These are phyloP conservation scores for Poecile montanus DNA, from an alignment of 2,797 vertebrate genomes.

Conservation along the genomic window DNA sequence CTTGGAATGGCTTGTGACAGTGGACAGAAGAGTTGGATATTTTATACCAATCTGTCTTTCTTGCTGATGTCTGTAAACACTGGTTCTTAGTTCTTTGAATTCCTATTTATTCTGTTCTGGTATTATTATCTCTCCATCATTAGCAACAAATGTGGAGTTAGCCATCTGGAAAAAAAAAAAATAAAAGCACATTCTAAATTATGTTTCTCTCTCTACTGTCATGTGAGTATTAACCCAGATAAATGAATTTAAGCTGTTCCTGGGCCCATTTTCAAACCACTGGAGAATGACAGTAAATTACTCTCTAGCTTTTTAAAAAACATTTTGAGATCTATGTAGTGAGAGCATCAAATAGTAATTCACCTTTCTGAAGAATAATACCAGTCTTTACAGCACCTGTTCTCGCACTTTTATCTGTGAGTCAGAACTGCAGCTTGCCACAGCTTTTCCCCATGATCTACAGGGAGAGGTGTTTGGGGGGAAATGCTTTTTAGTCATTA, in stretches of 20 bases:
- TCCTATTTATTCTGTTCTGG: neutral
- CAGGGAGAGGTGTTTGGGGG: neutral
- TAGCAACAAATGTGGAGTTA: neutral
- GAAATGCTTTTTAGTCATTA: neutral
- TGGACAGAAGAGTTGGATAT: neutral
- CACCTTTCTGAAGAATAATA: neutral
- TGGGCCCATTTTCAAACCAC: neutral
- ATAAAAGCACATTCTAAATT: neutral
- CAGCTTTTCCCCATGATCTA: neutral
- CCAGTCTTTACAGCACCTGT: neutral
- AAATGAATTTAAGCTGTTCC: slow-evolving; percentile 15
- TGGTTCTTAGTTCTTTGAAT: neutral
- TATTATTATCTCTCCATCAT: neutral
- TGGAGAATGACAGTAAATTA: neutral
- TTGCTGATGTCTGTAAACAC: slow-evolving; percentile 5
- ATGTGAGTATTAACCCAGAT: neutral
- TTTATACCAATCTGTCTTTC: neutral
- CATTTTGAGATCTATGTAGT: neutral
- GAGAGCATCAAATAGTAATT: neutral
- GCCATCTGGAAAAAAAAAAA: neutral
- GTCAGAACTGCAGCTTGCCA: neutral
- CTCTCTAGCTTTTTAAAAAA: neutral
- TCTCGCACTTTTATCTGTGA: neutral
- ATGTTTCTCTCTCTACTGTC: neutral
- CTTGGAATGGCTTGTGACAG: neutral